A percentile compares a stretch with the other conserved stretches of the same genome.
Conservation (phyloP, 2,888 invertebrate species). For the Tinea semifulvella region DNA sequence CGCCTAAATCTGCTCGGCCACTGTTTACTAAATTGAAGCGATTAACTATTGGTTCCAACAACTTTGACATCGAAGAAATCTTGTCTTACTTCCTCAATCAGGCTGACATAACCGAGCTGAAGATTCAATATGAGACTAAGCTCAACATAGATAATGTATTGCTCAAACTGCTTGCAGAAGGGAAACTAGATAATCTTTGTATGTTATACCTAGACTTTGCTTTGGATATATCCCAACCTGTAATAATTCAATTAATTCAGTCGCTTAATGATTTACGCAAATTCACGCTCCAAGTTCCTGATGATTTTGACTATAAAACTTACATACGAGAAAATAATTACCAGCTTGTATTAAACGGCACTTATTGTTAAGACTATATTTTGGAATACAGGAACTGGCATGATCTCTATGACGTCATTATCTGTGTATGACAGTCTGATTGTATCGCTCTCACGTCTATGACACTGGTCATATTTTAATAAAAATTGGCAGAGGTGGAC, state of each 20-base stretch:
- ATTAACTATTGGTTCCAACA: conserved; percentile 51
- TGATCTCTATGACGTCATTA: too few relatives aligned
- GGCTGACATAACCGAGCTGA: conserved; percentile 43
- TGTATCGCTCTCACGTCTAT: too few relatives aligned
- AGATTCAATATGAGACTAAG: conserved; percentile 52
- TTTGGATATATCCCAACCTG: conserved; percentile 45
- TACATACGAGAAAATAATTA: not conserved
- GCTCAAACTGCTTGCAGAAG: conserved; percentile 38
- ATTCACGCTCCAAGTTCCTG: not conserved
- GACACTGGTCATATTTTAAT: too few relatives aligned
- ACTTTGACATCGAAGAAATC: conserved; percentile 45
- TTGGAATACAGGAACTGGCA: too few relatives aligned
- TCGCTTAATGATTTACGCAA: not conserved
- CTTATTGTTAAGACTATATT: too few relatives aligned
- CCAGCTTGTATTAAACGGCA: not conserved
- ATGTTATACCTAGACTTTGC: conserved; percentile 58
- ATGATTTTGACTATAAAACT: not conserved
- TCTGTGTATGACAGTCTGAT: too few relatives aligned
- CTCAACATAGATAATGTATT: conserved; percentile 43
- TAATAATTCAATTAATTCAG: conserved; percentile 44
- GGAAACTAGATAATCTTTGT: conserved; percentile 39
- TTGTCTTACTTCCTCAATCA: conserved; percentile 48
- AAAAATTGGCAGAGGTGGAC: too few relatives aligned
- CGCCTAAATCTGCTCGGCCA: conserved; percentile 19
- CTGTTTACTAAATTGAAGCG: conserved; percentile 44